phyloP scores from a whole-genome alignment of 1,140 invertebrate genomes.

The Carposina sasakii region DNA sequence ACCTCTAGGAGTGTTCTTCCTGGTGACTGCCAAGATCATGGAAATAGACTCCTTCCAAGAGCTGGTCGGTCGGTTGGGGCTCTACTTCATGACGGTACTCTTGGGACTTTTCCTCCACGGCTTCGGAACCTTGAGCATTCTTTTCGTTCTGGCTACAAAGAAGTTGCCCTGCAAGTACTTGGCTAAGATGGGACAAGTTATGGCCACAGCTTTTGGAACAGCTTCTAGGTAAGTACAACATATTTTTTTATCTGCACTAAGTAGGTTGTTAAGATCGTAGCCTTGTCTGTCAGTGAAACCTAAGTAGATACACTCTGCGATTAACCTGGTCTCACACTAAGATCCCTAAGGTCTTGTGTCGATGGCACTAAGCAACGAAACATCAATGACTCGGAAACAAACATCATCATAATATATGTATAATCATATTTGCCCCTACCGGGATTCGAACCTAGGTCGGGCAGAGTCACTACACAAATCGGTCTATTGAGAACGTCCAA shows the following conservation, averaged over 20 bases:
- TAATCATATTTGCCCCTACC: too few relatives aligned
- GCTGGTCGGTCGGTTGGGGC: constrained; percentile 87
- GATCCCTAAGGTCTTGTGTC: not conserved
- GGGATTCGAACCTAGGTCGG: too few relatives aligned
- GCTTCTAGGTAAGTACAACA: constrained; percentile 82
- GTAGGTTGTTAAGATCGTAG: not conserved
- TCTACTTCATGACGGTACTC: constrained; percentile 94
- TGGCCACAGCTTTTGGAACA: constrained; percentile 93
- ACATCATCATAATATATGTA: too few relatives aligned
- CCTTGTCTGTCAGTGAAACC: too few relatives aligned
- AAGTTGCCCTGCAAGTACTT: constrained; percentile 87
- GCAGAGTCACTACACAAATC: too few relatives aligned
- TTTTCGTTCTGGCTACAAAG: constrained; percentile 86
- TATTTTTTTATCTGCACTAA: not conserved
- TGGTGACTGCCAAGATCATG: constrained; percentile 92
- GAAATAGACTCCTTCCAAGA: constrained; percentile 88
- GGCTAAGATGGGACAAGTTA: constrained; percentile 88
- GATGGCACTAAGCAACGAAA: too few relatives aligned
- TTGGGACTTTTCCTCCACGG: constrained; percentile 92
- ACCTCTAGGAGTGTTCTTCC: constrained; percentile 92
- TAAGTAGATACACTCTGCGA: not conserved
- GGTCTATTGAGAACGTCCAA: too few relatives aligned
- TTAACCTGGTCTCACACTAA: not conserved
- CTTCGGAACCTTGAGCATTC: constrained; percentile 87
- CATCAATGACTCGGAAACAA: too few relatives aligned